These are phyloP conservation scores for Neopelma chrysocephalum DNA, from an alignment of 2,797 vertebrate species.

Conservation along the genomic window DNA sequence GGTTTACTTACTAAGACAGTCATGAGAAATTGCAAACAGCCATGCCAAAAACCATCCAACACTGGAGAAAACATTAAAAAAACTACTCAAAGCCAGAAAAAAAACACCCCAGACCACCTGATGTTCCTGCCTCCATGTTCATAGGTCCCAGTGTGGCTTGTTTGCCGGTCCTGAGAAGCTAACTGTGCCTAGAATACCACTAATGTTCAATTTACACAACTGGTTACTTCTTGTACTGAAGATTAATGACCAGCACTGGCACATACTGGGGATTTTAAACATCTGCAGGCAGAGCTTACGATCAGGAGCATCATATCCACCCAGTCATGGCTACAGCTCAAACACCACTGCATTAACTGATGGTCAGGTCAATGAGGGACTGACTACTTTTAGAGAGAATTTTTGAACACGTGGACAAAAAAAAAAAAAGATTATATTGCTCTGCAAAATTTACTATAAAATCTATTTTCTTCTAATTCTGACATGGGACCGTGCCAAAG, in stretches of 20 bases:
- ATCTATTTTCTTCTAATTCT: conserved; percentile 16
- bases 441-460: conserved; percentile 25
- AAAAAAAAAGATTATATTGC: not conserved
- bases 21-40: not conserved
- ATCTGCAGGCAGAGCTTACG: not conserved
- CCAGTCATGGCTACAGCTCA: not conserved
- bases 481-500: not conserved
- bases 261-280: not conserved
- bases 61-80: not conserved
- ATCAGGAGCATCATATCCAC: not conserved
- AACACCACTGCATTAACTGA: not conserved
- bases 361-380: not conserved
- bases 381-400: not conserved
- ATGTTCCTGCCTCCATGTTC: not conserved
- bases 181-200: not conserved
- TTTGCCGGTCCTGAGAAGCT: not conserved
- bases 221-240: not conserved
- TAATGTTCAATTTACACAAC: not conserved
- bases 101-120: accelerated
- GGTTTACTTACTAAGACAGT: not conserved
- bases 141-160: accelerated
- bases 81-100: not conserved
- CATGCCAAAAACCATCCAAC: not conserved
- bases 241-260: not conserved
- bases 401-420: accelerated